Conservation (phyloP, 2,888 invertebrate genomes). For the Sminthurides aquaticus region DNA sequence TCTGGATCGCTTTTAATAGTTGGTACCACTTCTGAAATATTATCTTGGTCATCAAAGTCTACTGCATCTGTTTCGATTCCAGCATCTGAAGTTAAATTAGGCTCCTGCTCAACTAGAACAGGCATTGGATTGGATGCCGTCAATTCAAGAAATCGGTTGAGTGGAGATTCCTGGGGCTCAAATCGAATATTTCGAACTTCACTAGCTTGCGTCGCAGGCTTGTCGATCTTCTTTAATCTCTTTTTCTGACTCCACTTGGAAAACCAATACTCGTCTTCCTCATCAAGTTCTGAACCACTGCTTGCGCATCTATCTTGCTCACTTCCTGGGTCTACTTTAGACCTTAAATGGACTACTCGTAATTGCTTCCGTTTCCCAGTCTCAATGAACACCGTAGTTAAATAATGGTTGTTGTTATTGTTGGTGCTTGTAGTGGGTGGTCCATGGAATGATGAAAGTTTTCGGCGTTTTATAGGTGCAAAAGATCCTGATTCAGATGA, state of each 20-base stretch:
- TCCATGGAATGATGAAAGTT: constrained; percentile 5
- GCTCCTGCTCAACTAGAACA: background rate
- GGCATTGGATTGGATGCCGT: background rate
- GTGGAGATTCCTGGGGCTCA: background rate
- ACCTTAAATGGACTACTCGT: constrained; percentile 33
- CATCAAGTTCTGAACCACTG: constrained; percentile 19
- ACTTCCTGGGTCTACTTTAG: constrained; percentile 1
- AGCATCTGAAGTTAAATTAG: background rate
- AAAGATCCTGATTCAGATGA: background rate
- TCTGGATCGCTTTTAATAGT: too few species aligned
- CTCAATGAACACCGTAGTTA: constrained; percentile 35
- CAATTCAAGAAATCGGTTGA: background rate
- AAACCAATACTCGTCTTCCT: constrained; percentile 51
- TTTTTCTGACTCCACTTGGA: constrained; percentile 49
- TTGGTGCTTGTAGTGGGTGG: background rate
- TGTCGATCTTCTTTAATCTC: constrained; percentile 42
- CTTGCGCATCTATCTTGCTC: constrained; percentile 5
- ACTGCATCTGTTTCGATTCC: background rate
- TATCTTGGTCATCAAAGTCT: background rate
- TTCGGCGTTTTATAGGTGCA: constrained; percentile 6
- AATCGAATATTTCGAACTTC: background rate
- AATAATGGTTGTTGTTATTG: constrained; percentile 16
- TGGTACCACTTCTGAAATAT: background rate
- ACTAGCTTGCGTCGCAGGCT: background rate
- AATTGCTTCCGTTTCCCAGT: constrained; percentile 35